These are phyloP conservation scores for Gobio occitaniae DNA, from an alignment of 2,797 vertebrate genomes.

Conservation along the genomic window DNA sequence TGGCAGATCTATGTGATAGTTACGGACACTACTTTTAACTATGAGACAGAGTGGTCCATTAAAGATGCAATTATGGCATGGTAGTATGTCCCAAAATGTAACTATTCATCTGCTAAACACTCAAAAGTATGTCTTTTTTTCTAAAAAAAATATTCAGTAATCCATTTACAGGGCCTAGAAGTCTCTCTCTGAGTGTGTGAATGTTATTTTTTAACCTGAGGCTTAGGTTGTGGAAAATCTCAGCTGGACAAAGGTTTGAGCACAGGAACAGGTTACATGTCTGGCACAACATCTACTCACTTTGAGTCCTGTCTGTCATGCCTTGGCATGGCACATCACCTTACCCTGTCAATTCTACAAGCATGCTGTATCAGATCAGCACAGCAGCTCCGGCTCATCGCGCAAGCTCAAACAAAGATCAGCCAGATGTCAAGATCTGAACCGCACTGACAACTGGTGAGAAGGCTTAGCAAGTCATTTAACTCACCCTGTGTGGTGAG, in stretches of 20 bases:
- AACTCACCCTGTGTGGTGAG: slow-evolving; percentile 61
- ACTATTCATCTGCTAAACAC: too few species aligned
- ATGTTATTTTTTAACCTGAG: not conserved
- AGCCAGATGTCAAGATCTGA: slow-evolving; percentile 39
- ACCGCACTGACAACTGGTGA: slow-evolving; percentile 34
- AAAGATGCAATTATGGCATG: too few species aligned
- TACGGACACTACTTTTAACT: too few species aligned
- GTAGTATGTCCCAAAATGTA: too few species aligned
- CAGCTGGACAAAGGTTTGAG: slow-evolving; percentile 38
- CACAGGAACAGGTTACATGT: slow-evolving; percentile 55
- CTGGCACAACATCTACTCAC: slow-evolving; percentile 49
- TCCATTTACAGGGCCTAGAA: not conserved
- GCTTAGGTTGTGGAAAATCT: slow-evolving; percentile 27
- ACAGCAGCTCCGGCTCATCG: not conserved
- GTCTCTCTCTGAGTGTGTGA: not conserved
- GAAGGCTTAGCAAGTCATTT: slow-evolving; percentile 45
- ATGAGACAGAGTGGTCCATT: too few species aligned
- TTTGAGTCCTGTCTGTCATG: slow-evolving; percentile 43
- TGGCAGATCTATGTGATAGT: too few species aligned
- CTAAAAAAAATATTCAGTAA: not conserved
- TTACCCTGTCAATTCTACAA: slow-evolving; percentile 46
- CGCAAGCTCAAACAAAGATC: slow-evolving; percentile 4
- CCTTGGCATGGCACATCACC: slow-evolving; percentile 31
- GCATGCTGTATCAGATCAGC: slow-evolving; percentile 30
- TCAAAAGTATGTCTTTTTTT: too few species aligned